Evolutionary conservation across 2,888 invertebrate genomes (phyloP).

Genomic region (Zonitis immaculata): DNA sequence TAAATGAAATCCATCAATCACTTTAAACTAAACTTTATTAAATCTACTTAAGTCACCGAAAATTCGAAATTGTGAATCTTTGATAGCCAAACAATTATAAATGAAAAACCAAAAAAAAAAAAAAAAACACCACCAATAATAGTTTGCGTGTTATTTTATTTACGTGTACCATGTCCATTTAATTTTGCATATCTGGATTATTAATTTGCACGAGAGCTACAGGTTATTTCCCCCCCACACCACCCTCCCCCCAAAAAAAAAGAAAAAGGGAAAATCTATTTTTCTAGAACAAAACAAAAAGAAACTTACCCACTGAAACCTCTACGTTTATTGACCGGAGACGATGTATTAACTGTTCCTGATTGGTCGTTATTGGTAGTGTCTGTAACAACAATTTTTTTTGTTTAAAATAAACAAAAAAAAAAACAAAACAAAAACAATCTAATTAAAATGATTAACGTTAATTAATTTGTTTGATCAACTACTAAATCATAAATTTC

Average conservation of each 20-base stretch:
- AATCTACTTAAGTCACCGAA: no score
- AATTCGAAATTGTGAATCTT: no score
- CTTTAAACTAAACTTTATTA: no score
- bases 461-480: no score
- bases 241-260: no score
- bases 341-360: slow-evolving; percentile 62
- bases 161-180: slow-evolving; percentile 25
- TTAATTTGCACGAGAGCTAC: slow-evolving; percentile 21
- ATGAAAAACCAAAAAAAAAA: neutral
- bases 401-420: no score
- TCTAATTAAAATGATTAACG: no score
- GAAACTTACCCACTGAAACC: slow-evolving; percentile 78
- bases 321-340: slow-evolving; percentile 79
- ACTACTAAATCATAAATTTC: no score
- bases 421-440: no score
- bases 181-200: slow-evolving; percentile 33
- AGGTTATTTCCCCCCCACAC: slow-evolving; percentile 26
- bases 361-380: slow-evolving; percentile 57
- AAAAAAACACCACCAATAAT: neutral
- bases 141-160: slow-evolving; percentile 28
- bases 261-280: no score
- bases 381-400: slow-evolving; percentile 62
- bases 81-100: neutral
- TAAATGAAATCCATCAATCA: no score
- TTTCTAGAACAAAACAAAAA: neutral